phyloP scores from a whole-genome alignment of 2,888 invertebrate genomes.

The Pollenia labialis region DNA sequence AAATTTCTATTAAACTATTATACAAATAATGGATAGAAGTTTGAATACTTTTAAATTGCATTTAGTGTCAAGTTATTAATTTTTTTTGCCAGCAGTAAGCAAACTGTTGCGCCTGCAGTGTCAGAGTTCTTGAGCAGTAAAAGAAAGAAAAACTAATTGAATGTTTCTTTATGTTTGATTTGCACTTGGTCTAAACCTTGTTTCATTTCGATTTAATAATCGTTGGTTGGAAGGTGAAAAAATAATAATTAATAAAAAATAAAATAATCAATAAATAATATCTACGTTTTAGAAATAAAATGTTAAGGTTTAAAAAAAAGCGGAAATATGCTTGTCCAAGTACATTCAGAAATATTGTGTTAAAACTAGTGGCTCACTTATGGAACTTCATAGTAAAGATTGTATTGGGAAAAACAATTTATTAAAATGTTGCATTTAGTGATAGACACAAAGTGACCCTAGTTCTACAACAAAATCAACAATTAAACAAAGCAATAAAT shows the following conservation, averaged over 20 bases:
- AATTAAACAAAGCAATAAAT: too few species aligned
- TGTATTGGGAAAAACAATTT: not conserved
- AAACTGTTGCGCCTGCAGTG: not conserved
- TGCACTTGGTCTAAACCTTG: slow-evolving; percentile 8
- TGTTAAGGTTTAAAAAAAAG: slow-evolving; percentile 54
- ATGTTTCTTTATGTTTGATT: slow-evolving; percentile 2
- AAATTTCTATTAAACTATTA: not conserved
- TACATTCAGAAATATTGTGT: slow-evolving; percentile 17
- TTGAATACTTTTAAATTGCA: slow-evolving; percentile 7
- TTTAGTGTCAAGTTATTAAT: slow-evolving; percentile 19
- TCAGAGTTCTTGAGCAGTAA: not conserved
- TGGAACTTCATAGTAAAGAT: not conserved
- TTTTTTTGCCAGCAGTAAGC: not conserved
- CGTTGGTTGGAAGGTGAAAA: slow-evolving; percentile 17
- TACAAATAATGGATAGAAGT: not conserved
- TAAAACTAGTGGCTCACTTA: too few species aligned
- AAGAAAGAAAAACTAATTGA: slow-evolving; percentile 24
- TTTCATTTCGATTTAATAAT: not conserved
- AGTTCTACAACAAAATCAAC: too few species aligned
- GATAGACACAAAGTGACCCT: too few species aligned
- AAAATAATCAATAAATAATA: slow-evolving; percentile 23
- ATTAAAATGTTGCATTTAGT: too few species aligned
- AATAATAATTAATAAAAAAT: slow-evolving; percentile 13
- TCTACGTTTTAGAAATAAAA: slow-evolving; percentile 2
- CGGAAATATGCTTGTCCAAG: slow-evolving; percentile 54